phyloP scores from a whole-genome alignment of 1,140 invertebrate species.

The Tetranychus urticae region DNA sequence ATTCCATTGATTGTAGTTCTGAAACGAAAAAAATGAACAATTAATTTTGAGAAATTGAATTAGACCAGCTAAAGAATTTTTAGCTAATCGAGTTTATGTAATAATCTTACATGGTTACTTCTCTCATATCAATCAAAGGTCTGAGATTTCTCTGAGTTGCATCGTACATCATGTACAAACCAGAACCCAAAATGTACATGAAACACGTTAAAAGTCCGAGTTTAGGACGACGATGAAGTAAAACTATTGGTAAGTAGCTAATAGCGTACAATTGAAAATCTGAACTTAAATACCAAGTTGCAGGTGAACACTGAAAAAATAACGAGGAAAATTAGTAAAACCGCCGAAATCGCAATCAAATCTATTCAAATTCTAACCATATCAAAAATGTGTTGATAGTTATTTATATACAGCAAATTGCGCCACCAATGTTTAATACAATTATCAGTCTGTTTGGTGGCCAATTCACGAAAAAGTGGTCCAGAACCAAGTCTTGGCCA shows the following conservation, averaged over 20 bases:
- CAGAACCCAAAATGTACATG: not conserved
- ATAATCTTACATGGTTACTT: too few species aligned
- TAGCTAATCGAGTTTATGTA: too few species aligned
- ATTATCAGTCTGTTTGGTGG: not conserved
- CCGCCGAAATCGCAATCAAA: too few species aligned
- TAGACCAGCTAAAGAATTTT: too few species aligned
- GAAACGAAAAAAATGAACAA: too few species aligned
- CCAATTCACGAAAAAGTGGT: not conserved
- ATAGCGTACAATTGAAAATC: not conserved
- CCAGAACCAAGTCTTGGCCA: not conserved
- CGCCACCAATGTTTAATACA: not conserved
- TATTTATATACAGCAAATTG: not conserved
- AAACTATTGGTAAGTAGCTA: not conserved
- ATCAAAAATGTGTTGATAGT: not conserved
- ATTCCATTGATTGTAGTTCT: too few species aligned
- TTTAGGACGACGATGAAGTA: not conserved
- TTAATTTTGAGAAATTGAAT: too few species aligned
- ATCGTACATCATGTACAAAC: not conserved
- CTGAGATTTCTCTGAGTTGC: not conserved
- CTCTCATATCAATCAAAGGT: too few species aligned
- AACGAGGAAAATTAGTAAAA: not conserved
- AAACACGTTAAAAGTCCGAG: not conserved
- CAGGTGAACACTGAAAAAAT: not conserved
- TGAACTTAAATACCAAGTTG: not conserved
- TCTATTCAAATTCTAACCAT: not conserved